Conservation (phyloP, 2,888 invertebrate species). For the Apoda limacodes region DNA sequence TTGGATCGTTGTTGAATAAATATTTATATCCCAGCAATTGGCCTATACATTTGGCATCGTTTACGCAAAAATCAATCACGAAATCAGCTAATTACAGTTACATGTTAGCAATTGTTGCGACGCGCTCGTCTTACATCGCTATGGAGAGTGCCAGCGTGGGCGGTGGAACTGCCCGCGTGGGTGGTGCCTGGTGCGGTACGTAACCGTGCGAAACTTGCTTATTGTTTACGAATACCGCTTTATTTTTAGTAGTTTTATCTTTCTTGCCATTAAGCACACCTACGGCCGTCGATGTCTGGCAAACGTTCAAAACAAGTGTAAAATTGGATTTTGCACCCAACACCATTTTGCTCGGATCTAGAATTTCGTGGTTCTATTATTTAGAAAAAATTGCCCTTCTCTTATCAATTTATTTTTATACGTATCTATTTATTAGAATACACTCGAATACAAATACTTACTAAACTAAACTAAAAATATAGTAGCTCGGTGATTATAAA, state of each 20-base stretch:
- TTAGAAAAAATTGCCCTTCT: too few species aligned
- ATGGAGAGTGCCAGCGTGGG: slow-evolving; percentile 15
- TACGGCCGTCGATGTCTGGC: slow-evolving; percentile 46
- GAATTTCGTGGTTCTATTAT: too few species aligned
- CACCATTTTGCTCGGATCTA: slow-evolving; percentile 1
- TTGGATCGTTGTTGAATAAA: too few species aligned
- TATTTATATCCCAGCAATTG: too few species aligned
- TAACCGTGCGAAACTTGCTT: slow-evolving; percentile 39
- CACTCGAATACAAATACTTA: too few species aligned
- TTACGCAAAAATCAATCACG: slow-evolving; percentile 12
- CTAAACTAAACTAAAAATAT: too few species aligned
- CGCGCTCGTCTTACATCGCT: slow-evolving; percentile 12
- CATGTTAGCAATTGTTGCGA: too few species aligned
- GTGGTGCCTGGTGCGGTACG: slow-evolving; percentile 23
- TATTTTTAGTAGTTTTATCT: slow-evolving; percentile 65
- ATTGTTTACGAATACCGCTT: slow-evolving; percentile 57
- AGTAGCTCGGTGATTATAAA: too few species aligned
- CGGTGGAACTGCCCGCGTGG: slow-evolving; percentile 35
- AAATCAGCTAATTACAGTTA: slow-evolving; percentile 13
- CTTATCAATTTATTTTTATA: too few species aligned
- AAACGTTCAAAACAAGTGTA: slow-evolving; percentile 57
- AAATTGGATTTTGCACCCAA: slow-evolving; percentile 48
- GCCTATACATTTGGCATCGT: slow-evolving; percentile 14
- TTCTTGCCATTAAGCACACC: slow-evolving; percentile 57
- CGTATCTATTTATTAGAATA: too few species aligned